Evolutionary conservation across 2,797 vertebrate species (phyloP).

Genomic region (Xerus rutilus): DNA sequence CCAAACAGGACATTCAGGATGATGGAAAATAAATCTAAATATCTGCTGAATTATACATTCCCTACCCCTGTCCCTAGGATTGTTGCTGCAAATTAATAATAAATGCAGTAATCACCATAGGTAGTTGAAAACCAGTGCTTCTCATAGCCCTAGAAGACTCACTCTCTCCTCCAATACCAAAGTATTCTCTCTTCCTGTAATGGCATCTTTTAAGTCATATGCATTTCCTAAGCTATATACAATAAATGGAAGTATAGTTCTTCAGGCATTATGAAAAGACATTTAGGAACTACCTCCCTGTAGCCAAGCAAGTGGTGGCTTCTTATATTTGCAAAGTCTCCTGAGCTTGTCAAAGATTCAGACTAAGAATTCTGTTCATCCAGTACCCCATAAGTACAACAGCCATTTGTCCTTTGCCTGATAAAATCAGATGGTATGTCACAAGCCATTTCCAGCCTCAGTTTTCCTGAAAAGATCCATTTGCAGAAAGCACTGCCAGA

Average conservation of each 20-base stretch:
- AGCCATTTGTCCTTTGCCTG: neutral
- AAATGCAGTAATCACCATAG: neutral
- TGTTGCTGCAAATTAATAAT: neutral
- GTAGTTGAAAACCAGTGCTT: neutral
- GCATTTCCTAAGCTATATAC: neutral
- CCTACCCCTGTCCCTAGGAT: neutral
- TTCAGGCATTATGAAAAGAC: neutral
- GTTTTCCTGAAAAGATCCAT: constrained; percentile 32
- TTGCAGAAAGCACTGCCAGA: constrained; percentile 5
- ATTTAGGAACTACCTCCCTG: neutral
- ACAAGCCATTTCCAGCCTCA: constrained; percentile 32
- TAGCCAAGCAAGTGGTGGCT: neutral
- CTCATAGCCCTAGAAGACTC: neutral
- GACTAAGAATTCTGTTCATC: neutral
- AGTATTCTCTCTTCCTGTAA: neutral
- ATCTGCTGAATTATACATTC: too few species aligned
- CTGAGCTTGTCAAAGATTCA: constrained; percentile 44
- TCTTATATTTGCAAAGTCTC: neutral
- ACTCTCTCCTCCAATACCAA: neutral
- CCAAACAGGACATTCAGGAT: neutral
- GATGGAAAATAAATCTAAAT: neutral
- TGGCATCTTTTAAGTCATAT: neutral
- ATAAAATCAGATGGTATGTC: neutral
- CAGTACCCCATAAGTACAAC: neutral
- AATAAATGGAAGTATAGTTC: constrained; percentile 4